phyloP scores from a whole-genome alignment of 2,888 invertebrate species.

The Coelinius sp. region DNA sequence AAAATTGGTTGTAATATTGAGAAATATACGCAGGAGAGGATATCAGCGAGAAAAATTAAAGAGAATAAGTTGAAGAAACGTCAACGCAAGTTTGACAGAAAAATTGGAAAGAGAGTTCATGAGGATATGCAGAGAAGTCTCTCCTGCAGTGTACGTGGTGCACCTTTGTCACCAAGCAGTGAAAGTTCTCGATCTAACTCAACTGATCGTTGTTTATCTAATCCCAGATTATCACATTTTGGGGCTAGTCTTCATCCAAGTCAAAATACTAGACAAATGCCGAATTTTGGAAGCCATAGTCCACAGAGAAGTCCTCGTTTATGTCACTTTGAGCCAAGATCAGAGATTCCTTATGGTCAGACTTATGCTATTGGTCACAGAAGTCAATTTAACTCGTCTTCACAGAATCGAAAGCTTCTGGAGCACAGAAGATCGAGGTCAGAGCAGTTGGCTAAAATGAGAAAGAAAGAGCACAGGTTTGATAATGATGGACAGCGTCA shows the following conservation, averaged over 20 bases:
- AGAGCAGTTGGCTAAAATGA: slow-evolving; percentile 61
- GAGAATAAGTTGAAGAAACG: slow-evolving; percentile 59
- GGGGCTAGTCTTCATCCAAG: slow-evolving; percentile 66
- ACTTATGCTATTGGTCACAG: slow-evolving; percentile 42
- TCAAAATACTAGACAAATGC: slow-evolving; percentile 67
- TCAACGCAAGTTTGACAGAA: slow-evolving; percentile 60
- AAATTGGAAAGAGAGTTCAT: slow-evolving; percentile 46
- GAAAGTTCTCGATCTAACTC: slow-evolving; percentile 68
- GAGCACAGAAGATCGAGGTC: slow-evolving; percentile 64
- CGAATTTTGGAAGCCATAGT: slow-evolving; percentile 66
- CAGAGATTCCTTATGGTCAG: slow-evolving; percentile 41
- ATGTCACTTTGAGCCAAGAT: slow-evolving; percentile 64
- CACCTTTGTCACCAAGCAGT: slow-evolving; percentile 54
- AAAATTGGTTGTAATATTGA: slow-evolving; percentile 62
- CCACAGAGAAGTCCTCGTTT: slow-evolving; percentile 65
- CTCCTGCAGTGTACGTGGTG: slow-evolving; percentile 38
- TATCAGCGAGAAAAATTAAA: slow-evolving; percentile 50
- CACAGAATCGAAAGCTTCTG: slow-evolving; percentile 61
- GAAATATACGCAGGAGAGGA: slow-evolving; percentile 57
- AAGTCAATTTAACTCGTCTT: slow-evolving; percentile 48
- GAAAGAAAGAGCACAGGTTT: slow-evolving; percentile 17
- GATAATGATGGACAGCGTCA: slow-evolving; percentile 11
- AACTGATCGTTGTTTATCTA: slow-evolving; percentile 60
- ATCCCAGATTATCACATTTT: slow-evolving; percentile 60
- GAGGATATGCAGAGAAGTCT: slow-evolving; percentile 42